phyloP scores from a whole-genome alignment of 2,113 vertebrate genomes.

The Pteruthius melanotis region DNA sequence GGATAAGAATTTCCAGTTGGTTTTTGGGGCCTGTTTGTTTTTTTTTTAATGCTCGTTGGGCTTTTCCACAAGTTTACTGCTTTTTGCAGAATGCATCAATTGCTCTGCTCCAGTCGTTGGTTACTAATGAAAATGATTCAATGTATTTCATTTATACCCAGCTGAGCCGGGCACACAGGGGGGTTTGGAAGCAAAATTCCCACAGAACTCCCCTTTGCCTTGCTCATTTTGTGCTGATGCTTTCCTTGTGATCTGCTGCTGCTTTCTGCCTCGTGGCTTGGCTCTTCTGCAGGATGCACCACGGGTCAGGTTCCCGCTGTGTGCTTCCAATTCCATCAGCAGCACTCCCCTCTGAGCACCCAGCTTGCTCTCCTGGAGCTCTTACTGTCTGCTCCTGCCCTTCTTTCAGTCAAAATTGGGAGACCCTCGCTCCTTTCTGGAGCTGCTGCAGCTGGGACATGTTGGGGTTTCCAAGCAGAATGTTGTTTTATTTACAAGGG shows the following conservation, averaged over 20 bases:
- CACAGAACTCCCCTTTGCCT: background rate
- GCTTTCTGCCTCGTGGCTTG: background rate
- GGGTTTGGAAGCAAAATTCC: background rate
- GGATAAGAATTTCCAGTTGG: background rate
- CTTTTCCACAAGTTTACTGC: background rate
- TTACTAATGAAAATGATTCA: background rate
- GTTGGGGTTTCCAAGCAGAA: background rate
- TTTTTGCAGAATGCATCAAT: background rate
- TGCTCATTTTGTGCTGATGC: background rate
- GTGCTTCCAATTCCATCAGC: background rate
- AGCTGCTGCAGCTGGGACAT: background rate
- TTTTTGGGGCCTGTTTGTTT: background rate
- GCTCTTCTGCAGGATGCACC: background rate
- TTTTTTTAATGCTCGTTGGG: background rate
- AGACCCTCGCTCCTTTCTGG: background rate
- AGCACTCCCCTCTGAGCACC: background rate
- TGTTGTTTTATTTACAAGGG: background rate
- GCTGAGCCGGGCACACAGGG: background rate
- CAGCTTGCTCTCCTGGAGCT: background rate
- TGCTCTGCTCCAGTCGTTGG: background rate
- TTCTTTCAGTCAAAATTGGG: background rate
- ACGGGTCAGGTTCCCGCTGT: fast-evolving
- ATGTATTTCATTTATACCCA: background rate
- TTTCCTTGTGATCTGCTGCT: background rate
- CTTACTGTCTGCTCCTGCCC: background rate